phyloP scores from a whole-genome alignment of 2,888 invertebrate species.

The Nycteola revayana region DNA sequence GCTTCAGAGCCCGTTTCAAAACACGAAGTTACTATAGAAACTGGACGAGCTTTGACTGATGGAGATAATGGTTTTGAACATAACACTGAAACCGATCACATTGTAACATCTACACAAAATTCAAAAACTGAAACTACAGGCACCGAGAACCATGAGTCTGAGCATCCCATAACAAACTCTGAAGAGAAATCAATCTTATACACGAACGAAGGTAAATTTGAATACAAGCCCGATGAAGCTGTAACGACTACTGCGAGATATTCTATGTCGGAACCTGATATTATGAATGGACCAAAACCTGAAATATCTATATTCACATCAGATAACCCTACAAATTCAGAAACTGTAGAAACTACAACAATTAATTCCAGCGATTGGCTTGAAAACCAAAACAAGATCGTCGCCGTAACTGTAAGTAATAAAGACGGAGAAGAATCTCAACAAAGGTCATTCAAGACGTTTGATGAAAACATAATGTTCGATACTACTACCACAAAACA shows the following conservation, averaged over 20 bases:
- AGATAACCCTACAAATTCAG: constrained; percentile 16
- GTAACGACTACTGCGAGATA: constrained; percentile 44
- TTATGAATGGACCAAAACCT: constrained; percentile 48
- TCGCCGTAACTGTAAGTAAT: too few species aligned
- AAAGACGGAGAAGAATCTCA: constrained; percentile 39
- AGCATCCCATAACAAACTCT: constrained; percentile 14
- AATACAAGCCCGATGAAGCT: constrained; percentile 25
- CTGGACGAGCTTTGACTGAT: not conserved
- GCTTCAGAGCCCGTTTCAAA: too few species aligned
- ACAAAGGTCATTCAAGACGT: constrained; percentile 51
- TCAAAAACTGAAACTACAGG: constrained; percentile 7
- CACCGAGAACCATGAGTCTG: constrained; percentile 20
- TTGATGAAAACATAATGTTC: constrained; percentile 38
- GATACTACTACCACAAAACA: constrained; percentile 24
- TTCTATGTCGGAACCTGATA: constrained; percentile 46
- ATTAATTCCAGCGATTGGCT: constrained; percentile 20
- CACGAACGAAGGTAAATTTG: constrained; percentile 30
- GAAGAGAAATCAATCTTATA: constrained; percentile 34
- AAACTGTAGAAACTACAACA: constrained; percentile 24
- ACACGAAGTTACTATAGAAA: not conserved
- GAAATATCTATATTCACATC: constrained; percentile 30
- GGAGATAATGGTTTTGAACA: constrained; percentile 5
- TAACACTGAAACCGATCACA: constrained; percentile 6
- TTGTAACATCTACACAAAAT: constrained; percentile 5
- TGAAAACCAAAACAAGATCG: too few species aligned